phyloP scores from a whole-genome alignment of 2,113 vertebrate species.

The Theropithecus gelada region DNA sequence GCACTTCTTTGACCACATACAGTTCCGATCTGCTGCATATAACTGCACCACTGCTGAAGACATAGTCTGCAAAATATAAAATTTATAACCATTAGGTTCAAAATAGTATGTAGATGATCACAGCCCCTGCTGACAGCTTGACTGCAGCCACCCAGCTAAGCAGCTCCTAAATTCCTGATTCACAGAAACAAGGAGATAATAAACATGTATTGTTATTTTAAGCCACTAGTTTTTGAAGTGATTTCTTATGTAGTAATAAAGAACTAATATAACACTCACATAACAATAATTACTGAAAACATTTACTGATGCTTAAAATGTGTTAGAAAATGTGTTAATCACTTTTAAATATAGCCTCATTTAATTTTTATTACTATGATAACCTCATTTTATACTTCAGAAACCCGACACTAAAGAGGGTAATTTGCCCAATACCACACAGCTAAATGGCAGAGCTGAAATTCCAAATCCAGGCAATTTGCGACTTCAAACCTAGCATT shows the following conservation, averaged over 20 bases:
- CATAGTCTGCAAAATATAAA: constrained; percentile 88
- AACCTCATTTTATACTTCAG: not conserved
- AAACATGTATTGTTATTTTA: constrained; percentile 6
- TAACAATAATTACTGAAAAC: constrained; percentile 33
- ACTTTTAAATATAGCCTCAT: not conserved
- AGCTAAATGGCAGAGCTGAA: not conserved
- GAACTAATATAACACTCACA: constrained; percentile 9
- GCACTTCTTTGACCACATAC: constrained; percentile 94
- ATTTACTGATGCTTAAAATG: constrained; percentile 36
- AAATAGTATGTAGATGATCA: not conserved
- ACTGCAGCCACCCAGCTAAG: not conserved
- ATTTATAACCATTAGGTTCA: constrained; percentile 41
- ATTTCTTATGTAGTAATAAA: not conserved
- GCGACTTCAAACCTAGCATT: not conserved
- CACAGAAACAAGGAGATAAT: not conserved
- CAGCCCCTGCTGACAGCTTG: not conserved
- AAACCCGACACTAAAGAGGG: not conserved
- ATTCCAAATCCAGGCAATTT: not conserved
- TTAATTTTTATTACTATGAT: constrained; percentile 7
- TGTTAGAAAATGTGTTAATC: not conserved
- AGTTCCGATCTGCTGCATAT: constrained; percentile 92
- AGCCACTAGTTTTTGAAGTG: constrained; percentile 16
- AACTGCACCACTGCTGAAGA: constrained; percentile 97
- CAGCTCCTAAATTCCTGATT: not conserved
- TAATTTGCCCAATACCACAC: not conserved